Percentiles rank a stretch among this genome's conserved stretches.
Conservation (phyloP, 2,113 vertebrate genomes). For the Sigmodon hispidus region DNA sequence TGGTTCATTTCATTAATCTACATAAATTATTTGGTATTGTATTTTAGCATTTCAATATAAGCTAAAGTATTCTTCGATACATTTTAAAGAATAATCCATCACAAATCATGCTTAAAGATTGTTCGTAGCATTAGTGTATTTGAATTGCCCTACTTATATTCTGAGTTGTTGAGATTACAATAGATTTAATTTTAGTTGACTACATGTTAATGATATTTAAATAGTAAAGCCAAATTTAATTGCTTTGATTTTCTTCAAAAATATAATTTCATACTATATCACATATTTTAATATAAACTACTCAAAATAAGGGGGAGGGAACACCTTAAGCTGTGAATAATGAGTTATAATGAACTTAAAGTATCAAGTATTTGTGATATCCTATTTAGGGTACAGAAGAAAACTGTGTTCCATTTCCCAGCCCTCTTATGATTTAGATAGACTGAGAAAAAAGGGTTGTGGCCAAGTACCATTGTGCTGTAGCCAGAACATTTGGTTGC, state of each 20-base stretch:
- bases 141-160: neutral
- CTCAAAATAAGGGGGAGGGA: neutral
- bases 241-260: neutral
- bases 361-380: constrained; percentile 36
- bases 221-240: neutral
- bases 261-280: neutral
- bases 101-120: neutral
- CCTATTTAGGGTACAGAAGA: neutral
- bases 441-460: neutral
- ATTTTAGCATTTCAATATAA: neutral
- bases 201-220: neutral
- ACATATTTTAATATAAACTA: neutral
- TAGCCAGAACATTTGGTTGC: neutral
- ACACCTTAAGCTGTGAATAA: neutral
- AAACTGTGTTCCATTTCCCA: neutral
- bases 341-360: neutral
- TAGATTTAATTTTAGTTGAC: constrained; percentile 22
- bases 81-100: neutral
- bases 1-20: neutral
- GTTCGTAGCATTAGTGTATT: neutral
- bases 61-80: neutral
- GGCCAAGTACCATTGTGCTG: neutral
- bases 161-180: neutral
- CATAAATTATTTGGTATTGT: neutral
- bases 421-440: neutral